Evolutionary conservation across 2,888 invertebrate genomes (phyloP), one percentile per base, ranked within the genome.

Genomic region (Sepioteuthis lessoniana): DNA sequence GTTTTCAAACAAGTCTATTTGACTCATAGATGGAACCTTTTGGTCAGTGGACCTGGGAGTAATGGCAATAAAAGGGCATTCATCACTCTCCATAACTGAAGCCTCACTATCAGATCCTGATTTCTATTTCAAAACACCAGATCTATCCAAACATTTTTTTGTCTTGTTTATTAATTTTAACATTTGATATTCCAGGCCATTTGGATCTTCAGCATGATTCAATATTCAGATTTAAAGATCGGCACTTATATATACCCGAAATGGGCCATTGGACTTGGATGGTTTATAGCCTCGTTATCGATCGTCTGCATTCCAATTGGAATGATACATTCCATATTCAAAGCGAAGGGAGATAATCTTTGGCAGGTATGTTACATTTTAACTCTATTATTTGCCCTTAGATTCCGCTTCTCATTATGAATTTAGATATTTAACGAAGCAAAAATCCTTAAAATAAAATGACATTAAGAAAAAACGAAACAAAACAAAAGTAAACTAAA

Each of bases 171-270:
- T 55, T 55, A 21, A 55, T 55, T 55, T 7, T 25, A 55, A 4
- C 55, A 55, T 35, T 35, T 25, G 4, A 76, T n/a, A n/a, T 95
- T 97, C 5, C 97, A 99, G 98, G 98, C 98, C 37, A 98, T 99
- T 94, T 99, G 98, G 98, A 98, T 99, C 94, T 98, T 98, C 96
- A 98, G 98, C 96, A 97, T 99, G 96, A 98, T 98, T 94, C 98
- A 99, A 97, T 99, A 99, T 97, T 98, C 98, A 96, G 98, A 98
- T 93, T 98, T 99, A 25, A 98, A 98, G 55, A 98, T 99, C 97
- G 98, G 98, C 95, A 98, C 98, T 96, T 98, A 98, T 96, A 97
- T 97, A 94, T 99, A 98, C 97, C 99, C 99, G 0, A 97, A 97
- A 94, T 99, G 99, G 99, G 98, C 97, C 91, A 98, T 98, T 96